These are phyloP conservation scores for Paraplagusia blochii DNA, from an alignment of 2,113 vertebrate genomes.

Conservation along the genomic window DNA sequence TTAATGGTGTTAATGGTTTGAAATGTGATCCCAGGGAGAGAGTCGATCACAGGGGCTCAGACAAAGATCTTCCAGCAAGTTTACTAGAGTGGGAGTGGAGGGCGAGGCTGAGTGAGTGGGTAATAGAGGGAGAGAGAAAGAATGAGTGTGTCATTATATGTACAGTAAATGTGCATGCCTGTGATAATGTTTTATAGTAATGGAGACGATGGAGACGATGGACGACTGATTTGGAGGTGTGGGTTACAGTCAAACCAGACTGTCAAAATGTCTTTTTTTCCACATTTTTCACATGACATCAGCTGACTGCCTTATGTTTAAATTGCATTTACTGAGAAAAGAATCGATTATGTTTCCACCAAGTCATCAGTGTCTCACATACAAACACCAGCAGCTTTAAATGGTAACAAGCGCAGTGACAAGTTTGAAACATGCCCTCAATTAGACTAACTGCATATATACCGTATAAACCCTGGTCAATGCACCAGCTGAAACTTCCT, in stretches of 20 bases:
- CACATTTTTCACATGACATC: too few relatives aligned
- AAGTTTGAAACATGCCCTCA: too few relatives aligned
- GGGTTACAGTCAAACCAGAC: conserved; percentile 27
- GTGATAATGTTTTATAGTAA: conserved; percentile 19
- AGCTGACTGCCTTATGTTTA: neutral
- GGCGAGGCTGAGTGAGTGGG: conserved; percentile 28
- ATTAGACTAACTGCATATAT: too few relatives aligned
- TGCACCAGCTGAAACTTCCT: too few relatives aligned
- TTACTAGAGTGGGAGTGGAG: conserved; percentile 5
- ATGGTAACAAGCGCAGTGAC: too few relatives aligned
- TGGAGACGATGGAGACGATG: conserved; percentile 33
- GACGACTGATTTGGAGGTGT: conserved; percentile 40
- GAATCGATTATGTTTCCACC: too few relatives aligned
- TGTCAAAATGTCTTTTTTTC: neutral
- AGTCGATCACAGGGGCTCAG: conserved; percentile 66
- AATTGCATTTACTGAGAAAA: too few relatives aligned
- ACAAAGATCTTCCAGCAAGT: conserved; percentile 60
- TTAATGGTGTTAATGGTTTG: conserved; percentile 78
- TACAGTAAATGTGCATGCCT: conserved; percentile 42
- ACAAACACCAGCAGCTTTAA: too few relatives aligned
- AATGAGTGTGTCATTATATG: conserved; percentile 25
- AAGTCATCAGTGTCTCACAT: too few relatives aligned
- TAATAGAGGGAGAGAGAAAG: conserved; percentile 26
- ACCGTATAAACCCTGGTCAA: too few relatives aligned
- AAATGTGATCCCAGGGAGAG: conserved; percentile 72